Base-by-base conservation (phyloP, 92 coral and sea anemone genomes). In the Zoanthus solanderi region DNA sequence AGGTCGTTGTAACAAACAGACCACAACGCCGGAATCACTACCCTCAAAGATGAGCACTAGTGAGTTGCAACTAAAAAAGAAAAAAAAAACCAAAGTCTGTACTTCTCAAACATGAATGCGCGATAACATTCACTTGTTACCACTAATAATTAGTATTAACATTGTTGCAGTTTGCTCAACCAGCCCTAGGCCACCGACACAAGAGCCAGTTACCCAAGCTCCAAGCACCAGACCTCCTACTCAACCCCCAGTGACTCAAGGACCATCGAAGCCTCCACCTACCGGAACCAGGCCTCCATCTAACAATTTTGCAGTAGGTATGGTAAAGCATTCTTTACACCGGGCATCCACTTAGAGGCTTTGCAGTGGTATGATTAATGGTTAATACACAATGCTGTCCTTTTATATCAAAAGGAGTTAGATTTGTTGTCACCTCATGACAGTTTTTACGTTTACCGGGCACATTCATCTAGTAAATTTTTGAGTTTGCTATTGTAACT, bases 301-400 rank as follows among this genome's bases (percentile, higher is more conserved):
- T n/a, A 65, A 81, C 74, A 81, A 81, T 28, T 72, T 71, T 76
- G 93, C 91, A 52, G 92, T 89, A 52, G 96, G 96, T 91, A 84
- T 76, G 94, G 34, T 10, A 31, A 29, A 45, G 9, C 18, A 8
- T 69, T 10, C 29, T 50, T 7, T 50, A 50, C 54, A 50, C 3
- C 3, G 4, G 9, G 12, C 54, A 1, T 50, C 9, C 23, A n/a
- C 15, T n/a, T 63, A 63, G 30, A 7, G 28, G 28, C 9, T 63
- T 63, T 63, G 9, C 28, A 63, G 32, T 34, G 42, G 3, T 34
- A 34, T 34, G 42, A 34, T 3, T 34, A 34, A 34, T 3, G 42
- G 3, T 34, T 34, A 34, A 34, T 3, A 34, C 42, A 3, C 42
- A 34, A 34, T 1, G 23, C 23, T 34, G 1, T 34, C 3, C 3